These are phyloP conservation scores for Euglossa dilemma DNA, from an alignment of 1,140 invertebrate genomes.

Conservation along the genomic window DNA sequence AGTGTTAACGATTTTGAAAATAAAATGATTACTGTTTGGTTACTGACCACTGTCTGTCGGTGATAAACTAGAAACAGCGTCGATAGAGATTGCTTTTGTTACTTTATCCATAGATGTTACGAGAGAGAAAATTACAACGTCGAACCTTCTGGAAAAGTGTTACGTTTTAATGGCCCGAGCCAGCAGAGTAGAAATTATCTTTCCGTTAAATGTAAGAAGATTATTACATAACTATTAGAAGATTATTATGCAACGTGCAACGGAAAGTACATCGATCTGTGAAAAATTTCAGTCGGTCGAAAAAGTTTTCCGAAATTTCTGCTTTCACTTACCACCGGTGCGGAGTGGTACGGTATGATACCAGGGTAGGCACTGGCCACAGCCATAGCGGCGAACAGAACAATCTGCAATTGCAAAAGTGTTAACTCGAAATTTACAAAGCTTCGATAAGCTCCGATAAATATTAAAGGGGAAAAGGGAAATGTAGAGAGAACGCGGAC, in stretches of 20 bases:
- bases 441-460: too few relatives aligned
- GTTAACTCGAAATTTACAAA: background rate
- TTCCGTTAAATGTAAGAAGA: background rate
- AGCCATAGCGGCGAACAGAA: constrained; percentile 77
- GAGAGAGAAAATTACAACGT: background rate
- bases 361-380: constrained; percentile 69
- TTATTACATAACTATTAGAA: background rate
- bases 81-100: background rate
- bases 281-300: background rate
- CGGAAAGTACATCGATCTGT: background rate
- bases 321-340: constrained; percentile 52
- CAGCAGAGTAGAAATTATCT: background rate
- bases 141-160: background rate
- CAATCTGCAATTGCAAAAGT: constrained; percentile 70
- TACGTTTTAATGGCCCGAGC: background rate
- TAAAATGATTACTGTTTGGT: background rate
- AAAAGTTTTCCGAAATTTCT: background rate
- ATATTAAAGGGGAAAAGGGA: background rate
- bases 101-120: background rate
- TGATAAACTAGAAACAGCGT: background rate
- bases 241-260: constrained; percentile 10
- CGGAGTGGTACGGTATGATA: background rate
- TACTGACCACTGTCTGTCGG: background rate
- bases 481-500: background rate
- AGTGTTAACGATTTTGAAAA: background rate